Conservation (phyloP, 2,797 vertebrate species). For the Bothrops alternatus region DNA sequence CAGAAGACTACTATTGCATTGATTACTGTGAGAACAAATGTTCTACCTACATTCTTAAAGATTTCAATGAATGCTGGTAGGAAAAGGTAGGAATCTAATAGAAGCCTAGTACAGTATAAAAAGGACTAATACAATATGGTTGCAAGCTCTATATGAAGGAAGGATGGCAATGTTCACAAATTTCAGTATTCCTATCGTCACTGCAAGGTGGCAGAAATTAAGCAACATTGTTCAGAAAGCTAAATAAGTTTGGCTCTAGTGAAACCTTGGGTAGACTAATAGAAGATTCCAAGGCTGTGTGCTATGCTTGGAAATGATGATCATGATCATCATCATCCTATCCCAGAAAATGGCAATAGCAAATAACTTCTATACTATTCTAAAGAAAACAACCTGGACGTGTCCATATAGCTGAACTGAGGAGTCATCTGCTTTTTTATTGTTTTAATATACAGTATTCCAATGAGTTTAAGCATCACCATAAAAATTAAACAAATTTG, state of each 20-base stretch:
- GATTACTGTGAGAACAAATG: neutral
- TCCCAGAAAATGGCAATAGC: neutral
- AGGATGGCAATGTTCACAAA: neutral
- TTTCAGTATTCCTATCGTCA: neutral
- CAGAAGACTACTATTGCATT: neutral
- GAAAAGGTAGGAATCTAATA: neutral
- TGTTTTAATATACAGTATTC: neutral
- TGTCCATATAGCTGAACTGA: neutral
- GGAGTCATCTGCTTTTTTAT: neutral
- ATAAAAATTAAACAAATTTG: neutral
- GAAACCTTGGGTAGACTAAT: neutral
- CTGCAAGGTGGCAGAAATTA: neutral
- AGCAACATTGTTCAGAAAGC: neutral
- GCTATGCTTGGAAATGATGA: neutral
- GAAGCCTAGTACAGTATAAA: neutral
- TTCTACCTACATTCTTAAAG: neutral
- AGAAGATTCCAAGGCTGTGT: neutral
- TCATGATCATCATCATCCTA: neutral
- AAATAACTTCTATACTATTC: neutral
- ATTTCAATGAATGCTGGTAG: neutral
- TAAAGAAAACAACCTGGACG: neutral
- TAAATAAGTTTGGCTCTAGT: neutral
- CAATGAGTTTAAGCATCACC: neutral
- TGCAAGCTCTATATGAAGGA: neutral
- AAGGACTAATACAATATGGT: neutral